A percentile compares a stretch with the other conserved stretches of the same genome.
Conservation (phyloP, 2,888 invertebrate genomes). For the Drosophila ustulata region DNA sequence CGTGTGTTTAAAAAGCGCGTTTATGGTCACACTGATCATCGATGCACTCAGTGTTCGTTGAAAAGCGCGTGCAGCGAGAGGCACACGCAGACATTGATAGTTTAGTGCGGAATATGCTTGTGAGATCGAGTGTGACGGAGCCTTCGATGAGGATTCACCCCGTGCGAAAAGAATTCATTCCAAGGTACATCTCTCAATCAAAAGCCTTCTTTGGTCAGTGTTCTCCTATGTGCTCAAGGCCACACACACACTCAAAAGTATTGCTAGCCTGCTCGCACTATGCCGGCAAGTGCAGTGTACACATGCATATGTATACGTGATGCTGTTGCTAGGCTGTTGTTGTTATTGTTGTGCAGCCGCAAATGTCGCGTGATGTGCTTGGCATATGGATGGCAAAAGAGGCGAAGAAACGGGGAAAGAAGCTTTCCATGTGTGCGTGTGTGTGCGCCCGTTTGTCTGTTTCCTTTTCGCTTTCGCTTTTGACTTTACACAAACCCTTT, state of each 20-base stretch:
- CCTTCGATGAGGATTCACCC: constrained; percentile 43
- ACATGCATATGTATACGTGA: constrained; percentile 38
- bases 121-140: constrained; percentile 13
- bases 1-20: background rate
- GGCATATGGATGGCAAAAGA: background rate
- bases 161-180: constrained; percentile 22
- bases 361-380: constrained; percentile 65
- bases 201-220: background rate
- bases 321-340: constrained; percentile 65
- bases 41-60: constrained; percentile 12
- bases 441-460: constrained; percentile 57
- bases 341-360: constrained; percentile 52
- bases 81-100: background rate
- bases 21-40: constrained; percentile 31
- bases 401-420: background rate
- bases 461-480: constrained; percentile 75
- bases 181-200: constrained; percentile 33
- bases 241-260: constrained; percentile 28
- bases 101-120: constrained; percentile 4
- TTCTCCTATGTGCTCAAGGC: constrained; percentile 28
- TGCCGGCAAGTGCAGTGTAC: constrained; percentile 12
- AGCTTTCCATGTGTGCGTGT: constrained; percentile 38
- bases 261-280: background rate
- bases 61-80: constrained; percentile 26
- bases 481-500: constrained; percentile 76